Conservation (phyloP, 2,113 vertebrate species). For the Axis porcinus region DNA sequence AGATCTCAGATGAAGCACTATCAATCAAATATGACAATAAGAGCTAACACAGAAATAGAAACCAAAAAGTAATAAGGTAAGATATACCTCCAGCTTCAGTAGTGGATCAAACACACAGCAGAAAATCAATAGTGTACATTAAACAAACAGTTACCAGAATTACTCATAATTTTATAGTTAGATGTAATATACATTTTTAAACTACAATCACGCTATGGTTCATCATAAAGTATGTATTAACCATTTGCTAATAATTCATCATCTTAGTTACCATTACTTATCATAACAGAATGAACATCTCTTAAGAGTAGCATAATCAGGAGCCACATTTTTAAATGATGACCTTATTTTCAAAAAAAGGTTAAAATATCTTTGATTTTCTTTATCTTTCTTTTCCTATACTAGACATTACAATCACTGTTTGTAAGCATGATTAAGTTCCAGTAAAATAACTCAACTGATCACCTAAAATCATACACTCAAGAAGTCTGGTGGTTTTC, state of each 20-base stretch:
- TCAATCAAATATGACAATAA: neutral
- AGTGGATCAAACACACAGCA: neutral
- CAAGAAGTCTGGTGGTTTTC: neutral
- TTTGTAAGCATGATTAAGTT: neutral
- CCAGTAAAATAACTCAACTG: neutral
- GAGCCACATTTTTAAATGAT: neutral
- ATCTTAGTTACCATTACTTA: neutral
- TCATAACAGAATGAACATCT: neutral
- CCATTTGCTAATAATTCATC: neutral
- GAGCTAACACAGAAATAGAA: neutral
- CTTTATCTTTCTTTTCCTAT: neutral
- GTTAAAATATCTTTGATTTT: neutral
- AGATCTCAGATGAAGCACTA: neutral
- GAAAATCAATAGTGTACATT: neutral
- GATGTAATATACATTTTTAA: neutral
- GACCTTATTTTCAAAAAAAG: neutral
- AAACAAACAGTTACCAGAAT: neutral
- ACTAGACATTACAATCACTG: neutral
- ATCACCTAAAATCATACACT: neutral
- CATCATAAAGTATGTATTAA: neutral
- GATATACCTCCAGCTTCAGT: neutral
- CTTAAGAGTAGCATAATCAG: neutral
- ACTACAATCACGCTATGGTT: neutral
- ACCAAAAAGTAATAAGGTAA: neutral
- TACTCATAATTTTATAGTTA: neutral